Conservation (phyloP, 1,140 invertebrate genomes). For the Sinonovacula constricta region DNA sequence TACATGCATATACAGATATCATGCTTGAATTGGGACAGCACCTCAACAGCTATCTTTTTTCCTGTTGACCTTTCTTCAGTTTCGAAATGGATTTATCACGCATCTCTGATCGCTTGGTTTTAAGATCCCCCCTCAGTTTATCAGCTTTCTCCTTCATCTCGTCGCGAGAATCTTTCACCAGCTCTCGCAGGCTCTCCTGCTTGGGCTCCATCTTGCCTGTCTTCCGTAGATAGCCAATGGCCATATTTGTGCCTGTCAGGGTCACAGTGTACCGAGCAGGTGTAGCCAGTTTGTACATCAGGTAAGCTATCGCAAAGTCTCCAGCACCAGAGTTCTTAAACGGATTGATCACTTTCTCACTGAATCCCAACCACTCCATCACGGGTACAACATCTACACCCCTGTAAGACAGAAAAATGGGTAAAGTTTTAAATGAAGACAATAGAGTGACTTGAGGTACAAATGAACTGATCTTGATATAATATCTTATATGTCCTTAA, state of each 20-base stretch:
- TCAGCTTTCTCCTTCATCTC: constrained; percentile 82
- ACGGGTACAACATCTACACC: constrained; percentile 91
- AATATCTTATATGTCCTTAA: too few relatives aligned
- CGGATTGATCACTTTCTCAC: constrained; percentile 87
- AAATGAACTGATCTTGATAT: too few relatives aligned
- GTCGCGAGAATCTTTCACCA: constrained; percentile 80
- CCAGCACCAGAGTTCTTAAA: constrained; percentile 87
- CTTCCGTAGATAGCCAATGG: constrained; percentile 84
- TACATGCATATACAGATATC: too few relatives aligned
- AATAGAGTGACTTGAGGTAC: neutral
- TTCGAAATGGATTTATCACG: neutral
- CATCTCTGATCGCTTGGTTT: neutral
- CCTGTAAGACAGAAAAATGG: constrained; percentile 80
- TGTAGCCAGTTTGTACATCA: constrained; percentile 94
- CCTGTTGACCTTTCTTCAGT: neutral
- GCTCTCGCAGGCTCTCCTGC: constrained; percentile 79
- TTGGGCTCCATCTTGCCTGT: constrained; percentile 86
- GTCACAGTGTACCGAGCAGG: constrained; percentile 94
- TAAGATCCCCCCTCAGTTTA: constrained; percentile 54
- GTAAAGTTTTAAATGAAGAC: constrained; percentile 1
- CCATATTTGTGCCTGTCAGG: constrained; percentile 86
- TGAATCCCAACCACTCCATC: constrained; percentile 86
- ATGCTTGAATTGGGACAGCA: too few relatives aligned
- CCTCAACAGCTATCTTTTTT: neutral
- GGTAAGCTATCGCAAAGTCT: constrained; percentile 92